These are phyloP conservation scores for Myiopsitta monachus DNA, from an alignment of 2,113 vertebrate genomes.

Conservation along the genomic window DNA sequence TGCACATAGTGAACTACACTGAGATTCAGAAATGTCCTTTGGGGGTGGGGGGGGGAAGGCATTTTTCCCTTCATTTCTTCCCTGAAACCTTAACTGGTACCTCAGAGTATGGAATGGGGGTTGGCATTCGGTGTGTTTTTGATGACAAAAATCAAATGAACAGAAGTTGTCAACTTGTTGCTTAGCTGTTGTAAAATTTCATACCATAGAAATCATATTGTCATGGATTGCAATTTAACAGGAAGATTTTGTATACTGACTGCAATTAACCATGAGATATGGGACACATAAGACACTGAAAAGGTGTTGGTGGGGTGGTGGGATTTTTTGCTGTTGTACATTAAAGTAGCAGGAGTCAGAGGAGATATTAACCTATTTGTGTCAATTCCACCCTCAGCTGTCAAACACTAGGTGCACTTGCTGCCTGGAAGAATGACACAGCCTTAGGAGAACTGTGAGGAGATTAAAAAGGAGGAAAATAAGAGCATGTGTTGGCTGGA, in stretches of 20 bases:
- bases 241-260: background rate
- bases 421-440: background rate
- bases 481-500: background rate
- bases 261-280: background rate
- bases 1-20: background rate
- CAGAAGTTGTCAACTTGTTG: background rate
- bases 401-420: background rate
- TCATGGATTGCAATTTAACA: background rate
- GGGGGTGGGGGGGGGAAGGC: fast-evolving
- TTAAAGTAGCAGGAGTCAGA: background rate
- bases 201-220: background rate
- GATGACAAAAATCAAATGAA: background rate
- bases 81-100: background rate
- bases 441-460: background rate
- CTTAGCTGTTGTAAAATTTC: background rate
- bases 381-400: background rate
- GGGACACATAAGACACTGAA: background rate
- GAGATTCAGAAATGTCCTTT: background rate
- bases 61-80: background rate
- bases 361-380: background rate
- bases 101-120: background rate
- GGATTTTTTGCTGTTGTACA: background rate
- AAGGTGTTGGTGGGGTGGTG: background rate
- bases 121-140: background rate
- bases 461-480: background rate